Conservation (phyloP, 2,113 vertebrate species). For the Rhizomys pruinosus region DNA sequence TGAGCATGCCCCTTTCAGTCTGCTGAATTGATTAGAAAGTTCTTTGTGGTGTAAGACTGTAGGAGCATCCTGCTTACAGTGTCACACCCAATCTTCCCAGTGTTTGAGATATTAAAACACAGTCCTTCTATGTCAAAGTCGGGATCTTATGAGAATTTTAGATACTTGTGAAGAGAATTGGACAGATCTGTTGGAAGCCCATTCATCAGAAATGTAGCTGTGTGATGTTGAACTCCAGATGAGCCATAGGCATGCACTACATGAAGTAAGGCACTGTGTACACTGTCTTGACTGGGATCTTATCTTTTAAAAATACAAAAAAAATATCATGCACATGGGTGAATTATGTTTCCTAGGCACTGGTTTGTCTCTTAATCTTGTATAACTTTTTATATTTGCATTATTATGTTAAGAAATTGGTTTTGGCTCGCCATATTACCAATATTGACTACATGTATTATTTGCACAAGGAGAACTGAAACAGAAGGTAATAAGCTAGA, state of each 20-base stretch:
- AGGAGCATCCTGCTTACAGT: slow-evolving; percentile 35
- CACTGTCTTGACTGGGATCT: slow-evolving; percentile 75
- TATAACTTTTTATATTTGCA: slow-evolving; percentile 59
- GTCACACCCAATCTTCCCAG: slow-evolving; percentile 33
- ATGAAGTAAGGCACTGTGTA: slow-evolving; percentile 82
- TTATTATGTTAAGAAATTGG: slow-evolving; percentile 52
- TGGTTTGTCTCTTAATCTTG: slow-evolving; percentile 66
- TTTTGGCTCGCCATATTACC: neutral
- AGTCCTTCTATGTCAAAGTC: slow-evolving; percentile 56
- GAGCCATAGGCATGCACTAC: slow-evolving; percentile 82
- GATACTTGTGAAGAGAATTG: slow-evolving; percentile 34
- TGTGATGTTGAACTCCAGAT: slow-evolving; percentile 68
- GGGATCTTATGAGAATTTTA: slow-evolving; percentile 27
- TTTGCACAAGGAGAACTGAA: slow-evolving; percentile 67
- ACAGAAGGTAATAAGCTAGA: slow-evolving; percentile 21
- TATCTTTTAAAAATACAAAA: slow-evolving; percentile 69
- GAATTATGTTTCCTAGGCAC: slow-evolving; percentile 68
- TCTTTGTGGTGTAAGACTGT: slow-evolving; percentile 14
- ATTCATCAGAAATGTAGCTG: slow-evolving; percentile 66
- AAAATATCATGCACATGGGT: slow-evolving; percentile 44
- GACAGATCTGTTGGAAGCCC: slow-evolving; percentile 45
- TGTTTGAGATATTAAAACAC: slow-evolving; percentile 32
- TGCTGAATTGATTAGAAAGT: slow-evolving; percentile 62
- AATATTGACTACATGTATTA: slow-evolving; percentile 15
- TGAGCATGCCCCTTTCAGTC: neutral